Percentiles rank a stretch among this genome's conserved stretches.
Evolutionary conservation across 2,113 vertebrate species (phyloP).

Genomic region (Pollimyrus isidori): DNA sequence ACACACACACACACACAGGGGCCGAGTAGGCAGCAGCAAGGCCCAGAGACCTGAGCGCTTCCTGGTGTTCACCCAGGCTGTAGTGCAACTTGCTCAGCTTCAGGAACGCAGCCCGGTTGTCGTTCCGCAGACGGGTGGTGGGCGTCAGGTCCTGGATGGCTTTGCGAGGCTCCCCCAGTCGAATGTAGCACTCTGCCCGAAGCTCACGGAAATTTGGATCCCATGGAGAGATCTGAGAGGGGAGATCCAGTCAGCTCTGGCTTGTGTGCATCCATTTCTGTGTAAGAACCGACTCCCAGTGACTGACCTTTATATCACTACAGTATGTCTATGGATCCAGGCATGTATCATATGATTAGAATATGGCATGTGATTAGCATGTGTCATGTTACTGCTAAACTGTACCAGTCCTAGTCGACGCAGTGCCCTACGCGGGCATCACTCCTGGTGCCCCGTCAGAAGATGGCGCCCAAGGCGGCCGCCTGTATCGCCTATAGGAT

Average conservation of each 20-base stretch:
- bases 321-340: neutral
- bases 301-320: neutral
- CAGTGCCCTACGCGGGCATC: too few species aligned
- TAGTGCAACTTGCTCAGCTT: constrained; percentile 70
- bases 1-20: neutral
- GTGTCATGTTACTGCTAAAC: too few species aligned
- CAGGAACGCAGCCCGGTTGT: constrained; percentile 70
- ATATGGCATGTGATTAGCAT: too few species aligned
- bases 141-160: constrained; percentile 71
- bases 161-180: constrained; percentile 63
- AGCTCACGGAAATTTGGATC: constrained; percentile 67
- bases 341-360: neutral
- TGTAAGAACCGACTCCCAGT: neutral
- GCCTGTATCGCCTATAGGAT: neutral
- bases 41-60: constrained; percentile 58
- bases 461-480: too few species aligned
- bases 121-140: constrained; percentile 61
- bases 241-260: neutral
- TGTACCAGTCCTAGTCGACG: too few species aligned
- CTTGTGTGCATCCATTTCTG: neutral
- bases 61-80: constrained; percentile 65
- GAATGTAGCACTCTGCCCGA: constrained; percentile 65
- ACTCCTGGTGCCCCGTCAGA: too few species aligned
- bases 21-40: neutral
- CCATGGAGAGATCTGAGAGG: constrained; percentile 66